Evolutionary conservation across 1,140 invertebrate genomes (phyloP), one percentile per base, ranked within the genome.

Genomic region (Matsumurasca onukii): DNA sequence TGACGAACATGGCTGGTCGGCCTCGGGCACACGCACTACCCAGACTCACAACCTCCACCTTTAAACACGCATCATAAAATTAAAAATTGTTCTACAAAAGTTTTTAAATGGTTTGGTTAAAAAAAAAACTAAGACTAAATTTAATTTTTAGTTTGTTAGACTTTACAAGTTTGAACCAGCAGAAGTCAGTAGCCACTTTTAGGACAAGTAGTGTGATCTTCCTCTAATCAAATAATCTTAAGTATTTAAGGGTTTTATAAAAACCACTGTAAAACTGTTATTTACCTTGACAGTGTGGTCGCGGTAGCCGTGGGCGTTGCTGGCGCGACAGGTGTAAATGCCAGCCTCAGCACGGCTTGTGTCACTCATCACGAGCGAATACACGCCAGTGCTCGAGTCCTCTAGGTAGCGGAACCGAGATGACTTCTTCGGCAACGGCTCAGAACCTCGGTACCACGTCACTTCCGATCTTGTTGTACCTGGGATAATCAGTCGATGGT

Each of bases 331-430:
- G 0, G 90, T 92, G 76, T 97, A 97, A 31, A 92, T 86, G 2
- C 96, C 97, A 66, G 89, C 87, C 76, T 98, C 95, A 64, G 90
- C 89, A 66, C 93, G 88, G 49, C 90, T 85, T 0, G 87, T 88
- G 76, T 90, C 86, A 0, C 84, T 88, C 3, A 94, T 84, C 62
- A 93, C 86, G 66, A 97, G 79, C 1, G 97, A 95, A 75, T 98
- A 94, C 20, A 98, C 82, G 0, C 91, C 93, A n/a, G n/a, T n/a
- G n/a, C n/a, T n/a, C 49, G 86, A 84, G 74, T 89, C 89, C 76
- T 98, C 95, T 0, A 89, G 86, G 0, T 86, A 87, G 57, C 82
- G 82, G 64, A 87, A 84, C 73, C 86, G 85, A 52, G 84, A 77
- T 69, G 84, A 82, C 1, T 79, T 75, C 49, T 84, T 84, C 0